These are phyloP conservation scores for Tetranychus piercei DNA, from an alignment of 2,888 invertebrate species.

Conservation along the genomic window DNA sequence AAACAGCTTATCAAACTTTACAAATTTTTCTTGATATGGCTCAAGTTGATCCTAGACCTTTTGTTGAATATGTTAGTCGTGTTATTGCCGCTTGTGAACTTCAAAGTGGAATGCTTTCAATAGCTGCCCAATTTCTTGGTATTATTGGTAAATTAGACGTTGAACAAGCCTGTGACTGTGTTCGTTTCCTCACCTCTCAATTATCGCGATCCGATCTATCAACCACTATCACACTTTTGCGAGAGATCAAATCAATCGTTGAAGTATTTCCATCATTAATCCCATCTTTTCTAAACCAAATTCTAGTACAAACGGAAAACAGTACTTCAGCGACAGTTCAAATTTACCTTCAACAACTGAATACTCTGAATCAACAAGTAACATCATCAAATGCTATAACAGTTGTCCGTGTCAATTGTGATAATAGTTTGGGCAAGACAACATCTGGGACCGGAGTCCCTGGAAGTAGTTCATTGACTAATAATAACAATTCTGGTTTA, in stretches of 20 bases:
- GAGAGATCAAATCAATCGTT: slow-evolving; percentile 60
- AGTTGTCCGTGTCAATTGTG: slow-evolving; percentile 18
- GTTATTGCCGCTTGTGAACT: slow-evolving; percentile 37
- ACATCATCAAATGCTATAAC: slow-evolving; percentile 13
- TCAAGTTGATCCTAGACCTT: slow-evolving; percentile 47
- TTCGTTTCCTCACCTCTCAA: slow-evolving; percentile 60
- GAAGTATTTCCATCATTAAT: slow-evolving; percentile 60
- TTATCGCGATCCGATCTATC: slow-evolving; percentile 50
- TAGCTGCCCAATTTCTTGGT: slow-evolving; percentile 33
- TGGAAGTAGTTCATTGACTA: neutral
- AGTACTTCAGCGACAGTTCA: slow-evolving; percentile 32
- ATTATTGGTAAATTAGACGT: slow-evolving; percentile 33
- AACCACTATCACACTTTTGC: slow-evolving; percentile 52
- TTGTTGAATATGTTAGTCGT: slow-evolving; percentile 50
- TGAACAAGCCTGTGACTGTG: slow-evolving; percentile 56
- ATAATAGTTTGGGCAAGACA: slow-evolving; percentile 8
- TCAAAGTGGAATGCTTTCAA: slow-evolving; percentile 30
- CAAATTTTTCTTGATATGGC: slow-evolving; percentile 57
- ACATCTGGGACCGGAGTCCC: neutral
- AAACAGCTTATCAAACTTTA: slow-evolving; percentile 46
- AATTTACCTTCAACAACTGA: slow-evolving; percentile 34
- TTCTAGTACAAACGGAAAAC: slow-evolving; percentile 42
- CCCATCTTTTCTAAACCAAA: slow-evolving; percentile 40
- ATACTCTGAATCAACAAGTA: slow-evolving; percentile 27
- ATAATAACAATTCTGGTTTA: slow-evolving; percentile 6